Percentiles rank a stretch among this genome's conserved stretches.
Conservation (phyloP, 1,140 invertebrate genomes). For the Cyclargus thomasi region DNA sequence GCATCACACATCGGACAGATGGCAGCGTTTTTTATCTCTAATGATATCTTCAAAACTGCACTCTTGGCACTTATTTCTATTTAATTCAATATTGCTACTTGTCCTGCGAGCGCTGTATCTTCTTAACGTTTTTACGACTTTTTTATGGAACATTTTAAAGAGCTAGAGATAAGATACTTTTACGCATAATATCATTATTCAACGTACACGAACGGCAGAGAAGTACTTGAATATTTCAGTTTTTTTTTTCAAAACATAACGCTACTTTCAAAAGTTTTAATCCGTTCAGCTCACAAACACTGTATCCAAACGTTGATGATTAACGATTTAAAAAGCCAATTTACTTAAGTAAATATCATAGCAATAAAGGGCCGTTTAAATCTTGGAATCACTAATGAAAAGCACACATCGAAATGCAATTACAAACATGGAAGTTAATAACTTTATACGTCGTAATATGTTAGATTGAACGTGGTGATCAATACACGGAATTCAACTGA, state of each 20-base stretch:
- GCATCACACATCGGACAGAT: slow-evolving; percentile 36
- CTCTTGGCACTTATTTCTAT: slow-evolving; percentile 35
- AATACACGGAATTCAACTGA: slow-evolving; percentile 50
- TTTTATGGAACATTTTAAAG: neutral
- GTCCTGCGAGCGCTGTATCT: slow-evolving; percentile 15
- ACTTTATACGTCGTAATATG: slow-evolving; percentile 20
- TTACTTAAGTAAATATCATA: neutral
- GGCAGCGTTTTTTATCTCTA: slow-evolving; percentile 37
- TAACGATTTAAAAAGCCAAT: neutral
- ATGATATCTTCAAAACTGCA: slow-evolving; percentile 38
- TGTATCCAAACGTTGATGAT: neutral
- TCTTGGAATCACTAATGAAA: slow-evolving; percentile 1
- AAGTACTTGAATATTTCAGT: neutral
- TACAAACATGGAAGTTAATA: slow-evolving; percentile 18
- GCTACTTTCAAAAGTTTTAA: too few relatives aligned
- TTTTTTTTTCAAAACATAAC: neutral
- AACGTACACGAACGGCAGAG: neutral
- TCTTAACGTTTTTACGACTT: slow-evolving; percentile 4
- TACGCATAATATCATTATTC: neutral
- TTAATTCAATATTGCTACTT: slow-evolving; percentile 31
- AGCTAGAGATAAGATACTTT: neutral
- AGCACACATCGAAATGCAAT: slow-evolving; percentile 6
- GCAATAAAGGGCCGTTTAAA: neutral
- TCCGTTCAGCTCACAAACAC: too few relatives aligned
- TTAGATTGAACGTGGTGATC: slow-evolving; percentile 40